Percentiles rank a stretch among this genome's conserved stretches.
Conservation (phyloP, 2,888 invertebrate genomes). For the Idaea biselata region DNA sequence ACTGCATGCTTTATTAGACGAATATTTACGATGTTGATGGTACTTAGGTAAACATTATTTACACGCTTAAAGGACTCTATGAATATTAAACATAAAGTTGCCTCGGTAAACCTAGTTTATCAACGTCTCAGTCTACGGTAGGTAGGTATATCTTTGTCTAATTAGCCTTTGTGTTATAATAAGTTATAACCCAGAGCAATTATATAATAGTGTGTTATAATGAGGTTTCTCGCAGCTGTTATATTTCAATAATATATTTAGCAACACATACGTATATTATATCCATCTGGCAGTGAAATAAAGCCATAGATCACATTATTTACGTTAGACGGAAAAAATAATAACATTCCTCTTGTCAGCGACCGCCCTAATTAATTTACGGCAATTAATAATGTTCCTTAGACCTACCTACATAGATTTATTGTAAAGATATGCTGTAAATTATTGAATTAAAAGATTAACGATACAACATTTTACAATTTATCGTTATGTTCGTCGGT, state of each 20-base stretch:
- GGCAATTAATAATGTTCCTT: constrained; percentile 18
- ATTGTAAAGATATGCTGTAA: constrained; percentile 17
- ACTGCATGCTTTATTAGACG: not conserved
- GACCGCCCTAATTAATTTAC: constrained; percentile 19
- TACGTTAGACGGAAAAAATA: constrained; percentile 12
- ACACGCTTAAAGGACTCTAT: not conserved
- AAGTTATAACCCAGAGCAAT: too few relatives aligned
- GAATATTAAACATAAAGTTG: not conserved
- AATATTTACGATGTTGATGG: not conserved
- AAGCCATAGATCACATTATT: constrained; percentile 18
- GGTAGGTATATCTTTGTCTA: not conserved
- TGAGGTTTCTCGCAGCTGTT: not conserved
- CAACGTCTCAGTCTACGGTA: not conserved
- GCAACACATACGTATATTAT: not conserved
- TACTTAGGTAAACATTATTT: not conserved
- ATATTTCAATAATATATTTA: not conserved
- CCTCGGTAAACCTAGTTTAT: not conserved
- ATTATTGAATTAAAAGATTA: constrained; percentile 22
- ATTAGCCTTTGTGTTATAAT: not conserved
- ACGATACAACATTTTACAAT: constrained; percentile 23
- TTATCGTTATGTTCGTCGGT: constrained; percentile 19
- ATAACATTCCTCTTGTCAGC: constrained; percentile 18
- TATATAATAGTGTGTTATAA: not conserved
- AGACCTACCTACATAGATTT: constrained; percentile 7
- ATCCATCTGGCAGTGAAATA: constrained; percentile 2